Base-by-base conservation (phyloP, 2,797 vertebrate genomes). In the Lagodon rhomboides region DNA sequence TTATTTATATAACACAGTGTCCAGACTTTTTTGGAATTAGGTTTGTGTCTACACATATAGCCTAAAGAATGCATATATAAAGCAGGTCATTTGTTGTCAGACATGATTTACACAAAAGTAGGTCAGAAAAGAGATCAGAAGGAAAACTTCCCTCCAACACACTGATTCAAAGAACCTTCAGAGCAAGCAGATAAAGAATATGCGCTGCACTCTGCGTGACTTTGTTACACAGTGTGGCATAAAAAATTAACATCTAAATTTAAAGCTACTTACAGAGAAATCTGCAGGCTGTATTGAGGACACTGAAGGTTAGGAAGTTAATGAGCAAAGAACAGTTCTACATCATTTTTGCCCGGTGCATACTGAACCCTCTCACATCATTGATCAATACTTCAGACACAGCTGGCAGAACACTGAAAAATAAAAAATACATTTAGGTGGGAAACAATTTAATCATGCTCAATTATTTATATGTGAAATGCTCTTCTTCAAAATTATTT, bases 161-260 rank as follows among this genome's bases (percentile, higher is more conserved):
- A 15, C 0, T 43, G 38, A 68, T 13, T 62, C 18, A 30, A 18
- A 60, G 18, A 53, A 60, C 38, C 47, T 13, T 47, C 6, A 23
- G 16, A 67, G 25, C 38, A 11, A 58, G 41, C 69, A 62, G 75
- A 63, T 77, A 69, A 64, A 51, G 34, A 77, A n/a, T 1, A 10
- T 3, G 6, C 15, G 11, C 50, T 22, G 16, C 15, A 16, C 50
- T 30, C 12, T 59, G n/a, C 15, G 5, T 56, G 27, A 38, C n/a
- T 55, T 54, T 20, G 20, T 64, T 18, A 25, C 7, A 18, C 4
- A 58, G 17, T 5, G 50, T 25, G 0, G 12, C 23, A 46, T 34
- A n/a, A 55, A 49, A 46, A 13, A 46, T 25, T 38, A 46, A 12
- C 25, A 71, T 67, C 17, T 67, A 20, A 46, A 38, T 53, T 60